These are phyloP conservation scores for Thereva nobilitata DNA, from an alignment of 2,888 invertebrate species.

Conservation along the genomic window DNA sequence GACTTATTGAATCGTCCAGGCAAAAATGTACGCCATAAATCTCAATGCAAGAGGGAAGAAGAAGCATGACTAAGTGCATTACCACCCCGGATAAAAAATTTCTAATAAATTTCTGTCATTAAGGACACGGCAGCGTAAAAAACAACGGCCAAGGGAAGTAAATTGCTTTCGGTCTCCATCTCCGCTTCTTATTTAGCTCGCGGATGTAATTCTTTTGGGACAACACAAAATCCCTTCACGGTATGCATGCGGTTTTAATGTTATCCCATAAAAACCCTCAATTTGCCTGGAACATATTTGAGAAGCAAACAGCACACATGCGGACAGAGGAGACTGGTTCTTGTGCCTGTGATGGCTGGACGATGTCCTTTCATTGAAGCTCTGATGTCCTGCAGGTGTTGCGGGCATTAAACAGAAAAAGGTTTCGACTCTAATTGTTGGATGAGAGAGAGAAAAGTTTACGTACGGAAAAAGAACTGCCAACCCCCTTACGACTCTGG, in stretches of 20 bases:
- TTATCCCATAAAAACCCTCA: conserved; percentile 33
- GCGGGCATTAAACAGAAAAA: conserved; percentile 19
- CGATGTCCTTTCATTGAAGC: conserved; percentile 25
- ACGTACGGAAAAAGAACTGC: conserved; percentile 27
- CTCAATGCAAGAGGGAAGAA: too few species aligned
- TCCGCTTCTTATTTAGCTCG: background rate
- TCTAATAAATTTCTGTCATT: too few species aligned
- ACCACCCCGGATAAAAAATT: too few species aligned
- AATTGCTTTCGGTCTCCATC: conserved; percentile 23
- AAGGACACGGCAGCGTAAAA: too few species aligned
- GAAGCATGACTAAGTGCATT: too few species aligned
- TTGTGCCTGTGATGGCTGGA: background rate
- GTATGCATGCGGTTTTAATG: conserved; percentile 32
- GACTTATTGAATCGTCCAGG: too few species aligned
- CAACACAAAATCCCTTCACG: conserved; percentile 6
- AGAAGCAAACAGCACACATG: conserved; percentile 28
- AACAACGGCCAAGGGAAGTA: background rate
- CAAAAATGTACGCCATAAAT: too few species aligned
- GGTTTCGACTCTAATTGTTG: conserved; percentile 24
- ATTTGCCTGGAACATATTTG: conserved; percentile 33
- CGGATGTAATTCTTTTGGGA: conserved; percentile 29
- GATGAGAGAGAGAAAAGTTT: conserved; percentile 3
- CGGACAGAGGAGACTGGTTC: conserved; percentile 3
- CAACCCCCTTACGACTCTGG: background rate
- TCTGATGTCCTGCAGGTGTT: conserved; percentile 41